A percentile compares a stretch with the other conserved stretches of the same genome.
Evolutionary conservation across 1,140 invertebrate species (phyloP).

Genomic region (Drosophila yakuba): DNA sequence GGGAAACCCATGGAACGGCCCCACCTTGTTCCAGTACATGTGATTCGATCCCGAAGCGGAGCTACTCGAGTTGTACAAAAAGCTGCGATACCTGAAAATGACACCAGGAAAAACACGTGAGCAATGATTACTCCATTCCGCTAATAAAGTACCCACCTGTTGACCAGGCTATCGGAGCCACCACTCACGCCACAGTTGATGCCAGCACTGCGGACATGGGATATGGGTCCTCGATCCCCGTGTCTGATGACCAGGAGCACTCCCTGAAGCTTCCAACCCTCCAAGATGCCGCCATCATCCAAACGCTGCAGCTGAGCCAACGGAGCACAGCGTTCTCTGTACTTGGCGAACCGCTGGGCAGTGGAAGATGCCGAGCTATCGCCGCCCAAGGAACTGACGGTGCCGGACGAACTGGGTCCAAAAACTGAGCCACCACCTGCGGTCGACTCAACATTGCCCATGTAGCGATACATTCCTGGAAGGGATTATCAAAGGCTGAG

Average conservation of each 20-base stretch:
- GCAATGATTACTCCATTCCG: slow-evolving; percentile 56
- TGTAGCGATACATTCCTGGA: slow-evolving; percentile 91
- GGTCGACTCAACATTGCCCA: slow-evolving; percentile 83
- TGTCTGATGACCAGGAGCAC: slow-evolving; percentile 93
- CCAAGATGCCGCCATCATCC: slow-evolving; percentile 88
- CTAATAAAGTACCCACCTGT: slow-evolving; percentile 71
- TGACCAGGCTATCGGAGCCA: slow-evolving; percentile 85
- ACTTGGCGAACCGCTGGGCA: slow-evolving; percentile 68
- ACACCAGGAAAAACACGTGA: slow-evolving; percentile 47
- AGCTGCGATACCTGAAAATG: slow-evolving; percentile 86
- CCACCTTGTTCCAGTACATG: slow-evolving; percentile 89
- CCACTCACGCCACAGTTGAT: slow-evolving; percentile 90
- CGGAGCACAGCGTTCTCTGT: slow-evolving; percentile 87
- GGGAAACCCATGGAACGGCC: slow-evolving; percentile 93
- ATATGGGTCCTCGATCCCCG: slow-evolving; percentile 94
- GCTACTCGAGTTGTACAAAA: slow-evolving; percentile 87
- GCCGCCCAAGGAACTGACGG: slow-evolving; percentile 41
- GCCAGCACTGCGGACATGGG: slow-evolving; percentile 89
- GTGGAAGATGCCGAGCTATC: slow-evolving; percentile 18
- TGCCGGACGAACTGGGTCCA: slow-evolving; percentile 34
- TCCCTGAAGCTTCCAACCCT: slow-evolving; percentile 90
- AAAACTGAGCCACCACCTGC: slow-evolving; percentile 22
- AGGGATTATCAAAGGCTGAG: not conserved
- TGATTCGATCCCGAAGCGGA: slow-evolving; percentile 86
- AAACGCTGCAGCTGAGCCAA: slow-evolving; percentile 87